Conservation (phyloP, 2,888 invertebrate species). For the Habroteleia sp. region DNA sequence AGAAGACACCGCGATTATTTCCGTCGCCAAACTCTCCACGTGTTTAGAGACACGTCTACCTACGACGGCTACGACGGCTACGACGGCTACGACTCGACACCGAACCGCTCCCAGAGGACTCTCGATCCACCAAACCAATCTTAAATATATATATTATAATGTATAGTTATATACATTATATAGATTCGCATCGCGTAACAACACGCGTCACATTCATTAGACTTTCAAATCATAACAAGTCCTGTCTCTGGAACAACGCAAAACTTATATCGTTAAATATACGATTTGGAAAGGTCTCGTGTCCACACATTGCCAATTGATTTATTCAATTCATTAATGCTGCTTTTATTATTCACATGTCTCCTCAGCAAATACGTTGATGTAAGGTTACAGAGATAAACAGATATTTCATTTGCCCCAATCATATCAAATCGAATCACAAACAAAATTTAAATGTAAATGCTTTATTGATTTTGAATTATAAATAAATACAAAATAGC, state of each 20-base stretch:
- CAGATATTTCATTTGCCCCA: too few species aligned
- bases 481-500: too few species aligned
- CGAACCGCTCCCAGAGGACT: background rate
- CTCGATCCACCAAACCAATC: constrained; percentile 2
- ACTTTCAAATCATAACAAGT: constrained; percentile 25
- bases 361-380: too few species aligned
- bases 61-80: too few species aligned
- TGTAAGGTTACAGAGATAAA: too few species aligned
- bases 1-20: constrained; percentile 72
- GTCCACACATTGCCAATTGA: background rate
- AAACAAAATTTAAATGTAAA: too few species aligned
- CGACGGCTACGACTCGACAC: too few species aligned
- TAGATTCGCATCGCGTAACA: constrained; percentile 4
- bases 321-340: constrained; percentile 6
- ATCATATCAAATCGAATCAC: too few species aligned
- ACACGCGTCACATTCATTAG: constrained; percentile 24
- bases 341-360: too few species aligned
- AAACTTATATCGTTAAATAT: constrained; percentile 1
- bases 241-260: constrained; percentile 13
- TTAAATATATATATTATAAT: too few species aligned
- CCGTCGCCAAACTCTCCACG: constrained; percentile 72
- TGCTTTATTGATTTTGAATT: too few species aligned
- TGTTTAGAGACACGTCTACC: constrained; percentile 66
- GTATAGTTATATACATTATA: too few species aligned
- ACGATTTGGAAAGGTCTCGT: background rate